Percentiles rank a stretch among this genome's conserved stretches.
phyloP scores from a whole-genome alignment of 2,797 vertebrate genomes.

The Microctenopoma lineatum region DNA sequence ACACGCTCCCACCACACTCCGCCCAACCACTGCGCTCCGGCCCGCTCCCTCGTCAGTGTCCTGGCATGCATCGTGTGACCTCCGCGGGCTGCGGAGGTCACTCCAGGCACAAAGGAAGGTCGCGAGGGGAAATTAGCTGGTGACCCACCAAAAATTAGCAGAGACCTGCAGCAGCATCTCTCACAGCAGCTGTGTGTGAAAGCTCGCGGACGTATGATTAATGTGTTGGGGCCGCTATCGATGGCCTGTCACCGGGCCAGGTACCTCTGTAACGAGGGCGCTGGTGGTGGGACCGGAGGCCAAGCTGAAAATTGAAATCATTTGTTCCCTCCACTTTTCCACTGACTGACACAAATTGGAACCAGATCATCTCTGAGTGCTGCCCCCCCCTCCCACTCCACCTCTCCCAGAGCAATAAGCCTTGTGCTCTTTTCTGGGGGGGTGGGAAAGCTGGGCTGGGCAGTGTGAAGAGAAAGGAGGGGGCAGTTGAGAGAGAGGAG shows the following conservation, averaged over 20 bases:
- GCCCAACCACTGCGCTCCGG: constrained; percentile 45
- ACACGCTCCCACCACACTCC: constrained; percentile 52
- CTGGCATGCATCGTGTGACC: constrained; percentile 86
- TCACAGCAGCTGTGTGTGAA: constrained; percentile 44
- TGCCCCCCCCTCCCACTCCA: constrained; percentile 40
- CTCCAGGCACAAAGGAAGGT: constrained; percentile 79
- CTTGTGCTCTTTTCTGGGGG: constrained; percentile 69
- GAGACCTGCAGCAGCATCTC: constrained; percentile 76
- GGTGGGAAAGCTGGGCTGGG: constrained; percentile 75
- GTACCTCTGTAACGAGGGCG: constrained; percentile 61
- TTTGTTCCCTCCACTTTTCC: constrained; percentile 71
- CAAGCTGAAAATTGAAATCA: constrained; percentile 69
- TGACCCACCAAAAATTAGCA: constrained; percentile 83
- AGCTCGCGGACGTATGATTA: constrained; percentile 58
- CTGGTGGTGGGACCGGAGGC: constrained; percentile 47
- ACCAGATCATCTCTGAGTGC: constrained; percentile 77
- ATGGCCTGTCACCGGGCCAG: constrained; percentile 59
- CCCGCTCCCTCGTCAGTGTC: constrained; percentile 81
- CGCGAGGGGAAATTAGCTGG: constrained; percentile 83
- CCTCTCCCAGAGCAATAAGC: constrained; percentile 72
- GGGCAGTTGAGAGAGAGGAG: constrained; percentile 71
- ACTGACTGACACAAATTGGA: constrained; percentile 81
- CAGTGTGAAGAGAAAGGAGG: constrained; percentile 70
- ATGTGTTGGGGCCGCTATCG: constrained; percentile 37
- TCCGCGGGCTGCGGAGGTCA: constrained; percentile 81